Evolutionary conservation across 2,113 vertebrate species (phyloP), one percentile per base, ranked within the genome.

Genomic region (Cairina moschata): DNA sequence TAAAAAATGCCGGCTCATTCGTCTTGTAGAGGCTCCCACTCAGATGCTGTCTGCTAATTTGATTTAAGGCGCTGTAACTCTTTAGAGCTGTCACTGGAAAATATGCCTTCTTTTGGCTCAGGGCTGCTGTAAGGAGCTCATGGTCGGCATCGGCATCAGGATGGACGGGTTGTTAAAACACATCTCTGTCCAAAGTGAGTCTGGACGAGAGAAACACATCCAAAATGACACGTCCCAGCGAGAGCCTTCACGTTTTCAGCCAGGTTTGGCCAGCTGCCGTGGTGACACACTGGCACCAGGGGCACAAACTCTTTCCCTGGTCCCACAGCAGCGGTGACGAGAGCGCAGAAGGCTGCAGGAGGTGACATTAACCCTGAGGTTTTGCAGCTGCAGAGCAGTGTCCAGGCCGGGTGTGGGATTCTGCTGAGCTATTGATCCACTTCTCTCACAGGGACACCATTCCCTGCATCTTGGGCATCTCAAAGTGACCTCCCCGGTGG

Each of bases 31-130:
- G 58, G 72, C 86, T 91, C 88, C 91, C 80, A 34, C 87, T 84
- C 95, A 63, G 73, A 32, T 7, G 48, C 74, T 83, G 91, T 68
- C 93, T 77, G 5, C 63, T 83, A 6, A 50, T 68, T 65, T 94
- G 96, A 94, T 95, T 89, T 93, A 80, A 58, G 90, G 77, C 8
- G 68, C 83, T 81, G 79, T 80, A 85, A 78, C 88, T 95, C 90
- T 65, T 28, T 6, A 2, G 4, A 48, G 38, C 50, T 80, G 85
- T 54, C 84, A 26, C 6, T 25, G 69, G 69, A 26, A 77, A 82
- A 80, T 54, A 8, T 46, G 32, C 79, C n/a, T 15, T 86, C 54
- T 74, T 46, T 21, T 11, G 75, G 73, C 78, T 73, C 21, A 2
- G 44, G 23, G 63, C 44, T 34, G 90, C 73, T 36, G 8, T 2